Evolutionary conservation across 2,113 vertebrate species (phyloP), one percentile per base, ranked within the genome.

Genomic region (Dicentrarchus labrax): DNA sequence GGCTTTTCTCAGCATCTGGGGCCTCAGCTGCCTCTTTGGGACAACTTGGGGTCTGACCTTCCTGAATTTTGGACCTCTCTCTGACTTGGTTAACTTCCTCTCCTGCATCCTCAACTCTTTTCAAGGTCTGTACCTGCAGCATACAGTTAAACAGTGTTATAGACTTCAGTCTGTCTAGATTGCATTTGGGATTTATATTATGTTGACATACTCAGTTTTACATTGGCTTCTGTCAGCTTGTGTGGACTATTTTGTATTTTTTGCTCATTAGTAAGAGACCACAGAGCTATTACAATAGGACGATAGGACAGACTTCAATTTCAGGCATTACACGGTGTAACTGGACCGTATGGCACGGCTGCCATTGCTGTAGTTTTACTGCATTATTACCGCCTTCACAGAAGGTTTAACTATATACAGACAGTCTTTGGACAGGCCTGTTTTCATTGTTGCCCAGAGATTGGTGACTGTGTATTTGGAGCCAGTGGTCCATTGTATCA

Each of bases 1-100:
- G 82, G 88, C 93, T 1, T 95, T 96, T 57, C 80, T 95, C 86
- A 96, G 96, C 67, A 95, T 96, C 70, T 96, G 94, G 95, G 96
- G 96, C 24, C 93, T 96, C 60, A 95, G 93, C 87, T 94, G 93
- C 73, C 93, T 96, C 43, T 96, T 92, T 4, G 96, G 96, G 11
- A 92, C 90, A 10, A 92, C 91, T 0, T 96, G 96, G 96, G 83
- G 85, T 54, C 88, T 96, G 57, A 80, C 78, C 60, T 94, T 96
- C 84, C 73, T 96, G 10, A 11, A 87, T 24, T 87, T 92, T 22
- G 93, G 87, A 6, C 79, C 76, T 0, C 24, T 94, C n/a, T 85
- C 90, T 1, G 88, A 92, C 24, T 57, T 88, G 1, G 11, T 91
- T 38, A 76, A 83, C 66, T 94, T 96, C 85, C 66, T 95, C 39